Conservation (phyloP, 2,888 invertebrate genomes). For the Chymomyza fuscimana region DNA sequence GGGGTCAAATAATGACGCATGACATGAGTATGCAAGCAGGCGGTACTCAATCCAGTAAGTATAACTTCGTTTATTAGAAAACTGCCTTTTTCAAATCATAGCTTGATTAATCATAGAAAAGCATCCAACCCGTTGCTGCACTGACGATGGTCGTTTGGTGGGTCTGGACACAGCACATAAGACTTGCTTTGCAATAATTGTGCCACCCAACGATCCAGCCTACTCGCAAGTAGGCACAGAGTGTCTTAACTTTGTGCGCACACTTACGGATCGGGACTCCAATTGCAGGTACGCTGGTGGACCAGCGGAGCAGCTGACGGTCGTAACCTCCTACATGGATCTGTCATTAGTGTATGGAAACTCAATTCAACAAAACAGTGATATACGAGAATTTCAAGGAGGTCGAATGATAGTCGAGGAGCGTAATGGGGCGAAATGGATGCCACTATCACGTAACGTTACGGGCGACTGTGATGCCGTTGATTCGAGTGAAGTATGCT, state of each 20-base stretch:
- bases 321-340: constrained; percentile 83
- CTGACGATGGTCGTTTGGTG: constrained; percentile 82
- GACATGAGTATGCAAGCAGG: constrained; percentile 81
- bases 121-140: constrained; percentile 84
- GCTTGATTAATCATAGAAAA: constrained; percentile 78
- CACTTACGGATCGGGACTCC: constrained; percentile 83
- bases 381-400: constrained; percentile 84
- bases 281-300: constrained; percentile 82
- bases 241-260: constrained; percentile 86
- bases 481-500: constrained; percentile 86
- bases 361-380: constrained; percentile 83
- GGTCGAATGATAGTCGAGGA: constrained; percentile 85
- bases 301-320: constrained; percentile 84
- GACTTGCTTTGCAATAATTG: constrained; percentile 82
- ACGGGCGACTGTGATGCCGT: constrained; percentile 86
- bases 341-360: constrained; percentile 91
- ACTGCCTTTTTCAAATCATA: not conserved
- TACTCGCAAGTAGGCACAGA: constrained; percentile 81
- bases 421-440: constrained; percentile 85
- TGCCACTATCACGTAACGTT: constrained; percentile 85
- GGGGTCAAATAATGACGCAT: constrained; percentile 84
- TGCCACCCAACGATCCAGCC: constrained; percentile 83
- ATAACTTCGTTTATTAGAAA: not conserved
- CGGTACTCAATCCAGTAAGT: constrained; percentile 86
- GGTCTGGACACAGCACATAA: constrained; percentile 78